These are phyloP conservation scores for Eristalis pertinax DNA, from an alignment of 2,888 invertebrate species.

Conservation along the genomic window DNA sequence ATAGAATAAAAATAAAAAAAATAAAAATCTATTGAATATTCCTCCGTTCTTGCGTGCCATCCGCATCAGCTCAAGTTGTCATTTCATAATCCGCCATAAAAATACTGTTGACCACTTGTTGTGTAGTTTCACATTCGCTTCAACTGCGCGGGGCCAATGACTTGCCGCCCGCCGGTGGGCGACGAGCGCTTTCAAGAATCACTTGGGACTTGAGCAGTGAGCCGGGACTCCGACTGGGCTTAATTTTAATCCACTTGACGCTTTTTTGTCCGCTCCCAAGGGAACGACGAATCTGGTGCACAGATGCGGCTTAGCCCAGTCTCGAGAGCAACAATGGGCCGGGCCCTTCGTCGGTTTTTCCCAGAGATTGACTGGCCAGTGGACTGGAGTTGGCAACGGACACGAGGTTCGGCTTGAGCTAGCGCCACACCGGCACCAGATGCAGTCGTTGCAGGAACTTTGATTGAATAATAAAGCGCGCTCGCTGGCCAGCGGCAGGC, in stretches of 20 bases:
- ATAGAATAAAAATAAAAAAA: constrained; percentile 1
- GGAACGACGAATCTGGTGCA: neutral
- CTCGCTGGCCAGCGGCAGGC: neutral
- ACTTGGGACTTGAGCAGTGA: too few species aligned
- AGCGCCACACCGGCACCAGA: constrained; percentile 65
- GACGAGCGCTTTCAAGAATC: neutral
- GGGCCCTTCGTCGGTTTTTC: neutral
- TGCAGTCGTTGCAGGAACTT: constrained; percentile 57
- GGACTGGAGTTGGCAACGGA: neutral
- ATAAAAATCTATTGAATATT: constrained; percentile 21
- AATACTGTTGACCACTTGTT: constrained; percentile 16
- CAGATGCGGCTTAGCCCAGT: neutral
- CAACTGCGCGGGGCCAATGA: constrained; percentile 37
- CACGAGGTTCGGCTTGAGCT: constrained; percentile 6
- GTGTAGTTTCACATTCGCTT: constrained; percentile 10
- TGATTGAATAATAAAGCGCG: constrained; percentile 57
- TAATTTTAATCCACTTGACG: constrained; percentile 30
- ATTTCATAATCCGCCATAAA: constrained; percentile 36
- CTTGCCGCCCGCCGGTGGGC: neutral
- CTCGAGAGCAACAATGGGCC: neutral
- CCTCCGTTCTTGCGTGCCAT: constrained; percentile 6
- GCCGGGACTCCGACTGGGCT: constrained; percentile 1
- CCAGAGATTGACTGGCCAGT: neutral
- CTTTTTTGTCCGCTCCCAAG: neutral
- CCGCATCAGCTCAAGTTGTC: neutral